phyloP scores from a whole-genome alignment of 1,140 invertebrate genomes.

The Drosophila ficusphila region DNA sequence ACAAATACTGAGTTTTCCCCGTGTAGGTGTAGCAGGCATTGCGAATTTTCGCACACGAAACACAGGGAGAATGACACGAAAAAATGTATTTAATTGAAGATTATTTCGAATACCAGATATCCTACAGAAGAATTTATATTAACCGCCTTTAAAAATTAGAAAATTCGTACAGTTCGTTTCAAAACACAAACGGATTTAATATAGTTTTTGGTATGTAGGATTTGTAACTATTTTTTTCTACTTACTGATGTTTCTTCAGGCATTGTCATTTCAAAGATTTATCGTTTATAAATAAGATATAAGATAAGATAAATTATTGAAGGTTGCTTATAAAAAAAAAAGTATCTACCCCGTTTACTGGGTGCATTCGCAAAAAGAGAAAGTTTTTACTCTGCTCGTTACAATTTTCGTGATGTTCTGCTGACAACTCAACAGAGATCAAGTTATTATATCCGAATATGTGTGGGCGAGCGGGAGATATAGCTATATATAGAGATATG shows the following conservation, averaged over 20 bases:
- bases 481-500: slow-evolving; percentile 14
- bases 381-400: slow-evolving; percentile 64
- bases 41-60: slow-evolving; percentile 62
- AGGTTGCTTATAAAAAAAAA: no score
- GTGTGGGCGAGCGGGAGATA: slow-evolving; percentile 21
- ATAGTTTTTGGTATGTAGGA: no score
- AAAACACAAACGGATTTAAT: no score
- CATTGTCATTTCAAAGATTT: no score
- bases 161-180: no score
- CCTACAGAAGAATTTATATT: no score
- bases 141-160: no score
- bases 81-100: slow-evolving; percentile 7
- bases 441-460: slow-evolving; percentile 68
- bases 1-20: slow-evolving; percentile 12
- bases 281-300: no score
- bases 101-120: background rate
- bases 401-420: slow-evolving; percentile 80
- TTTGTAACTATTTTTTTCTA: no score
- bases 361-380: slow-evolving; percentile 20
- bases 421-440: slow-evolving; percentile 82
- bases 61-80: slow-evolving; percentile 35
- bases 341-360: background rate
- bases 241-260: no score
- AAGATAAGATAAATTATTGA: no score
- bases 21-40: slow-evolving; percentile 24